Evolutionary conservation across 2,888 invertebrate genomes (phyloP).

Genomic region (Zaprionus bogoriensis): DNA sequence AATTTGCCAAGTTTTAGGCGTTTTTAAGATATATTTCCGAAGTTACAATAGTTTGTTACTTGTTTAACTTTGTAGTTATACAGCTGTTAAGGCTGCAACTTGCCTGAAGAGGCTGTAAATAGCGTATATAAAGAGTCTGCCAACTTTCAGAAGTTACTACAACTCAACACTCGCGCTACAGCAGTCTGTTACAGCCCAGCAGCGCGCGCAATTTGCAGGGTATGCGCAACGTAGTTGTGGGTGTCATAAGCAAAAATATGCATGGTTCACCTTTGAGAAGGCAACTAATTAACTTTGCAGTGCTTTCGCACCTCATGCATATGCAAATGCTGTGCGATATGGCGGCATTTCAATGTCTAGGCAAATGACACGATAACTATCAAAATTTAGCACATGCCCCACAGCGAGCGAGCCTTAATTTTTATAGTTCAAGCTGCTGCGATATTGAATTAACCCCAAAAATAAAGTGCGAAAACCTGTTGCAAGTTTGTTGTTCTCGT

Average conservation of each 20-base stretch:
- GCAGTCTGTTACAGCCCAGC: not conserved
- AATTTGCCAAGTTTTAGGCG: no score
- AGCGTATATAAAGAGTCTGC: not conserved
- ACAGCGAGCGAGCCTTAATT: not conserved
- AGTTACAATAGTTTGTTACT: no score
- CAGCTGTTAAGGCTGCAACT: no score
- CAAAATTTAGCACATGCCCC: not conserved
- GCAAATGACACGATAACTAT: conserved; percentile 2
- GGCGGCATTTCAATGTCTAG: conserved; percentile 25
- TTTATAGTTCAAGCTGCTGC: not conserved
- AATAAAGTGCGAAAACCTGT: conserved; percentile 17
- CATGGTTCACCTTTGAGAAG: not conserved
- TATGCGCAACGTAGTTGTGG: not conserved
- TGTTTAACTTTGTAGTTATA: no score
- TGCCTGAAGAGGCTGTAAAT: not conserved
- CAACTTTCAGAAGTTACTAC: not conserved
- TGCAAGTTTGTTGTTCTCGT: conserved; percentile 5
- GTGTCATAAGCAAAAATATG: not conserved
- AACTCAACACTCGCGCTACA: not conserved
- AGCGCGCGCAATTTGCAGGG: not conserved
- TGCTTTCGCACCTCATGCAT: conserved; percentile 18
- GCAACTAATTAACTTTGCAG: conserved; percentile 28
- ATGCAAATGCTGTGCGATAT: conserved; percentile 36
- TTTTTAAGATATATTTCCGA: no score
- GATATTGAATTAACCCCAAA: conserved; percentile 18